Base-by-base conservation (phyloP, 1,140 invertebrate genomes). In the Anoplolepis gracilipes region DNA sequence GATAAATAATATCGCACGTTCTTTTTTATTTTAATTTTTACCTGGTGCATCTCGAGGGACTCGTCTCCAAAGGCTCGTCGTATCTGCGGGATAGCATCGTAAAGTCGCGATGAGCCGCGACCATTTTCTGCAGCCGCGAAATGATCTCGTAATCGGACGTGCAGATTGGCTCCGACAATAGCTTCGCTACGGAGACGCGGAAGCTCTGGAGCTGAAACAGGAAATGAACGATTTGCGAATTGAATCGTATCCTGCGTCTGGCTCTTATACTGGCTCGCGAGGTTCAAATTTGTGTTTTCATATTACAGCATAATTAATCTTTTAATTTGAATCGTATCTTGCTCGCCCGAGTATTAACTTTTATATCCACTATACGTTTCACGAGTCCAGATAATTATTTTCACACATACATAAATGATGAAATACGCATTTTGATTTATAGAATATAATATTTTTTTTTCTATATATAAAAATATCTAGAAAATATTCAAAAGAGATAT, bases 101-200 rank as follows among this genome's bases (percentile, higher is more conserved):
- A 92, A 97, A 97, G 92, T 97, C 97, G 72, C 97, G 96, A 94
- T 97, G 97, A 0, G 97, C 97, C 86, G 97, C 96, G 10, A 97
- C 96, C 84, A 97, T 94, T 94, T 97, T 97, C 90, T 97, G 97
- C 7, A 98, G 94, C 19, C 97, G 96, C 2, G 97, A 96, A 64
- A 97, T 96, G 86, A 98, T 96, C 92, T 98, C 97, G 92, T 97
- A 97, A 93, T 98, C 97, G 0, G 97, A 96, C 72, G 97, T 96
- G 39, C 97, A 96, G 16, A 96, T 95, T 57, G 97, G 96, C 77
- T 97, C 96, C 5, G 97, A 97, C 36, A 97, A 90, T 28, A 97
- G 95, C 90, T 97, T 96, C n/a, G 96, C 96, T 3, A 97, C 95
- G 1, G 96, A 97, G 67, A 95, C 95, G 76, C 96, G 95, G 90